Evolutionary conservation across 2,113 vertebrate species (phyloP).

Genomic region (Alces alces): DNA sequence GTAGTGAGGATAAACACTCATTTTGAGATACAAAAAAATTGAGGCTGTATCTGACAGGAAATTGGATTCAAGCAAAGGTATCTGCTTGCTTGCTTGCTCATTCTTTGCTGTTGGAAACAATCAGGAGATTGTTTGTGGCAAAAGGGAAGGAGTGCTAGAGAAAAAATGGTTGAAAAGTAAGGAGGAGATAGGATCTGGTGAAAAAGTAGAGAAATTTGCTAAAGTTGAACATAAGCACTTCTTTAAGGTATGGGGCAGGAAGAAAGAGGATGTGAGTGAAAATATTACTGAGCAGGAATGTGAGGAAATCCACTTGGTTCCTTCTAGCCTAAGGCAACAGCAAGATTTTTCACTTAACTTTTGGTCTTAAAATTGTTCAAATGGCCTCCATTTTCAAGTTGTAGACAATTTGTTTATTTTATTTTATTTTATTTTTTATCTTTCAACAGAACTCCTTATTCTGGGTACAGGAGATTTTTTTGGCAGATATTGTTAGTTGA

Average conservation of each 20-base stretch:
- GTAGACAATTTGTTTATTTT: background rate
- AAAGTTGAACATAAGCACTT: background rate
- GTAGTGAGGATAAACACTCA: background rate
- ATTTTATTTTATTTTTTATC: background rate
- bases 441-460: background rate
- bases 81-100: background rate
- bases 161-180: background rate
- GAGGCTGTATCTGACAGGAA: background rate
- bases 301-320: background rate
- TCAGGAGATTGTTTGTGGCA: background rate
- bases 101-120: background rate
- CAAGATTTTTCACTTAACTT: background rate
- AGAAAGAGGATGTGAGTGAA: background rate
- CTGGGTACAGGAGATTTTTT: background rate
- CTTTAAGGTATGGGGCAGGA: background rate
- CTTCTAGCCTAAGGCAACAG: background rate
- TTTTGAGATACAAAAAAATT: background rate
- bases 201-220: background rate
- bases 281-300: background rate
- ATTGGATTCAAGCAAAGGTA: background rate
- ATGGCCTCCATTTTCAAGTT: background rate
- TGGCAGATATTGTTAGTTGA: background rate
- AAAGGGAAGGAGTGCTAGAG: background rate
- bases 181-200: background rate
- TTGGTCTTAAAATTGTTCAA: background rate